phyloP scores from a whole-genome alignment of 2,797 vertebrate genomes.

The Hemitrygon akajei region DNA sequence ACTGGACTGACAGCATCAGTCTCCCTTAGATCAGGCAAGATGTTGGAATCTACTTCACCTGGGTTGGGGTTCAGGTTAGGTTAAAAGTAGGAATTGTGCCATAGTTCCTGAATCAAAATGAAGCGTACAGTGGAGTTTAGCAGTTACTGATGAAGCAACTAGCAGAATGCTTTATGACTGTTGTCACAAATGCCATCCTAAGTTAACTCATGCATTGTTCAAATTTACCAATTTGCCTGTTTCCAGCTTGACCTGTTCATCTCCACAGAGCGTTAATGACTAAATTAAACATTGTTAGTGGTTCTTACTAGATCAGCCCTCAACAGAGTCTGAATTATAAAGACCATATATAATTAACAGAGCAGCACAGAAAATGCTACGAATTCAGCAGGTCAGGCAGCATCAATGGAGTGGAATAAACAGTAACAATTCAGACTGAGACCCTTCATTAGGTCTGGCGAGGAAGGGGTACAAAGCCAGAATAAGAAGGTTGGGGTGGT shows the following conservation, averaged over 20 bases:
- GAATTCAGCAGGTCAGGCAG: no score
- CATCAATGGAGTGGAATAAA: no score
- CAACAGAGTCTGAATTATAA: background rate
- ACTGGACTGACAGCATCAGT: background rate
- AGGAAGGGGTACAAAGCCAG: no score
- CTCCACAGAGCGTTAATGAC: background rate
- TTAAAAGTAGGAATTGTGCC: background rate
- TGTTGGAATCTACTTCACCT: background rate
- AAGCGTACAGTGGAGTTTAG: background rate
- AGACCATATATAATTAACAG: no score
- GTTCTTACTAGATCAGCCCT: background rate
- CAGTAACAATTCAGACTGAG: no score
- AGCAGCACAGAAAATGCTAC: no score
- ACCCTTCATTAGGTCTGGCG: no score
- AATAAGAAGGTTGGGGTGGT: no score
- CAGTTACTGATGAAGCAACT: background rate
- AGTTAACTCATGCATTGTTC: background rate
- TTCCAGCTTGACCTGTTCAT: background rate
- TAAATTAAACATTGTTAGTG: background rate
- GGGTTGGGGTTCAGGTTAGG: background rate
- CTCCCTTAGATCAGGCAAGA: background rate
- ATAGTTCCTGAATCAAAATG: background rate
- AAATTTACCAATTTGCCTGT: background rate
- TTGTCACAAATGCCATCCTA: background rate
- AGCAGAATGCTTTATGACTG: background rate